These are phyloP conservation scores for Puma concolor DNA, from an alignment of 2,113 vertebrate species.

Conservation along the genomic window DNA sequence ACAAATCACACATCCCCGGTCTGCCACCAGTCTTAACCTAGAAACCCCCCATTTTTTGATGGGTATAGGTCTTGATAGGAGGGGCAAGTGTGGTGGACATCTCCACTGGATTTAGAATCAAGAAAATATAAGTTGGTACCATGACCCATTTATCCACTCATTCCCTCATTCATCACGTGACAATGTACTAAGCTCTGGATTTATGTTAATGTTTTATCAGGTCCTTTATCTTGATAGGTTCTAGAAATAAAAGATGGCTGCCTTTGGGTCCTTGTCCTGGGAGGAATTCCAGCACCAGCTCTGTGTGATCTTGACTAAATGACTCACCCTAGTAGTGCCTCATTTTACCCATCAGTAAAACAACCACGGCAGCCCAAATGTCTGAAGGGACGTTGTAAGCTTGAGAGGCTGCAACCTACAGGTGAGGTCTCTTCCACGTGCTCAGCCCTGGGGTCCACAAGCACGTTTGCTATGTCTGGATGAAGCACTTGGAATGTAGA, in stretches of 20 bases:
- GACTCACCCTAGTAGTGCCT: not conserved
- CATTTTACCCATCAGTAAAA: not conserved
- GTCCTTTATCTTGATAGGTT: not conserved
- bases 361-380: not conserved
- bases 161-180: not conserved
- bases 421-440: no score
- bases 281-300: not conserved
- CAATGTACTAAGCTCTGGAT: not conserved
- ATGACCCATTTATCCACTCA: not conserved
- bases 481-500: not conserved
- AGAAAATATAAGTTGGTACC: not conserved
- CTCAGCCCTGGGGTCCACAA: fast-evolving
- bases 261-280: not conserved
- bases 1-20: not conserved
- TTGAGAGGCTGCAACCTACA: fast-evolving
- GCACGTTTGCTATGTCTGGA: not conserved
- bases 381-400: no score
- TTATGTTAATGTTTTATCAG: not conserved
- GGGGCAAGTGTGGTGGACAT: not conserved
- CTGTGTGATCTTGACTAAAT: not conserved
- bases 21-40: not conserved
- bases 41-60: not conserved
- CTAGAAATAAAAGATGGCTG: no score
- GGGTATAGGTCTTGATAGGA: not conserved
- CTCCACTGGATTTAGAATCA: not conserved